A percentile compares a stretch with the other conserved stretches of the same genome.
phyloP scores from a whole-genome alignment of 2,113 vertebrate genomes.

The Sapayoa aenigma region DNA sequence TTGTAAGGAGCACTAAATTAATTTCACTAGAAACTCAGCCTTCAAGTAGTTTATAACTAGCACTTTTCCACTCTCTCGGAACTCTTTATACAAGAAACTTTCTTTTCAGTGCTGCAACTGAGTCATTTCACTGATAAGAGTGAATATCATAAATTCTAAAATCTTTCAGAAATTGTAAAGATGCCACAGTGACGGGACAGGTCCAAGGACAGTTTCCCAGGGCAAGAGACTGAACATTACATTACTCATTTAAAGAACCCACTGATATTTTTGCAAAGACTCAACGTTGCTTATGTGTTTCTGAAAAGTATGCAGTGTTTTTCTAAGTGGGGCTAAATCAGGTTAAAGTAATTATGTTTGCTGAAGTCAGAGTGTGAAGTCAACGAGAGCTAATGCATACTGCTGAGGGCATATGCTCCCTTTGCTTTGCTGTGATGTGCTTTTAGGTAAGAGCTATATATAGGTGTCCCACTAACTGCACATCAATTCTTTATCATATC shows the following conservation, averaged over 20 bases:
- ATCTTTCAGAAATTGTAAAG: not conserved
- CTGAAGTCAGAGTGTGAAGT: not conserved
- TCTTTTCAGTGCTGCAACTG: not conserved
- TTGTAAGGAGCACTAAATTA: not conserved
- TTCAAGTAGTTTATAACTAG: not conserved
- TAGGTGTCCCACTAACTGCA: constrained; percentile 7
- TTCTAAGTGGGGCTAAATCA: not conserved
- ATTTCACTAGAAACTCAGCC: not conserved
- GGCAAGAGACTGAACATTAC: not conserved
- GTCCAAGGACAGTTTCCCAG: not conserved
- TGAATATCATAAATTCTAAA: not conserved
- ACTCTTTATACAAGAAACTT: not conserved
- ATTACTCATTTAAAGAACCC: not conserved
- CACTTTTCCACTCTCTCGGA: not conserved
- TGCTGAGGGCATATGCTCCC: not conserved
- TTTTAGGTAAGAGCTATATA: constrained; percentile 41
- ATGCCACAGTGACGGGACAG: not conserved
- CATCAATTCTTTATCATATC: constrained; percentile 50
- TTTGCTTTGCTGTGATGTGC: not conserved
- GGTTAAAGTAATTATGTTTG: constrained; percentile 4
- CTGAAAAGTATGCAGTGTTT: not conserved
- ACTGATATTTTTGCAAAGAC: not conserved
- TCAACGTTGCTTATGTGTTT: not conserved
- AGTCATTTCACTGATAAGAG: not conserved
- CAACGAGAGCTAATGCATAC: not conserved